phyloP scores from a whole-genome alignment of 2,113 vertebrate genomes.

The Orthonyx spaldingii region DNA sequence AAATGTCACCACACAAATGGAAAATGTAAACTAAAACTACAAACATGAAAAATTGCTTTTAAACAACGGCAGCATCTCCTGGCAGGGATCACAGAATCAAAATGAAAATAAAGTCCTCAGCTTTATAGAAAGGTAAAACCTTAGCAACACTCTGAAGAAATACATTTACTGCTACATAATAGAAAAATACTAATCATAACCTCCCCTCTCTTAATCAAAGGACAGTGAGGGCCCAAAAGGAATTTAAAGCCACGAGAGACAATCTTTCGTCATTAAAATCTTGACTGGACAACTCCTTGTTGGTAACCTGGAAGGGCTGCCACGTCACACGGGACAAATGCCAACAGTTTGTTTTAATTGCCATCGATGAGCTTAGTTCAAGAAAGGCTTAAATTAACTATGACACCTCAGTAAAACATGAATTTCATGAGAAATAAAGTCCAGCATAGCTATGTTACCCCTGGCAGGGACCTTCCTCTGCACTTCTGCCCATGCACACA shows the following conservation, averaged over 20 bases:
- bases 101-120: not conserved
- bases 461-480: not conserved
- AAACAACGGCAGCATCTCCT: not conserved
- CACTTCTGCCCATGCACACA: not conserved
- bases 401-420: not conserved
- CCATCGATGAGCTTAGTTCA: not conserved
- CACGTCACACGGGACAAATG: not conserved
- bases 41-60: not conserved
- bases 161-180: not conserved
- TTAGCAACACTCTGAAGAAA: not conserved
- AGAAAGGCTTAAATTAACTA: not conserved
- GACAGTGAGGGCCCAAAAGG: not conserved
- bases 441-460: accelerated
- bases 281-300: not conserved
- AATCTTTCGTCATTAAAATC: not conserved
- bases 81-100: not conserved
- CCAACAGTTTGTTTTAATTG: not conserved
- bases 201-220: not conserved
- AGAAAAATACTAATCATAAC: not conserved
- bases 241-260: not conserved
- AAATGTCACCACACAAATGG: not conserved
- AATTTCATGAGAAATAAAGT: not conserved
- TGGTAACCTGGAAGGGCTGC: not conserved
- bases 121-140: not conserved
- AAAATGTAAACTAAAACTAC: not conserved